phyloP scores from a whole-genome alignment of 2,888 invertebrate species.

The Acrobasis repandana region DNA sequence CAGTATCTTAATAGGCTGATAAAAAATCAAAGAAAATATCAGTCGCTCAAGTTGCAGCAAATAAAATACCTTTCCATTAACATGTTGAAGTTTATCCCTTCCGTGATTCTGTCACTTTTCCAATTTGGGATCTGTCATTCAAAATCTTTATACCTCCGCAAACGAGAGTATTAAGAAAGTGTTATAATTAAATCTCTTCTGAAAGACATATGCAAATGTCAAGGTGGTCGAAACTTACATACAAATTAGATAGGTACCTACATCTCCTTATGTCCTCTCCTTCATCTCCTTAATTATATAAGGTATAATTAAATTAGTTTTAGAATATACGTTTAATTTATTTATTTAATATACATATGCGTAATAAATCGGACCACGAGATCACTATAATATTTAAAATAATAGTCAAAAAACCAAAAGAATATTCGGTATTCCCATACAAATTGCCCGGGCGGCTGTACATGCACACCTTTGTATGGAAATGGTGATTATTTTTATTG shows the following conservation, averaged over 20 bases:
- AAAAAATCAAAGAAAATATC: not conserved
- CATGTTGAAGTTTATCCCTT: slow-evolving; percentile 18
- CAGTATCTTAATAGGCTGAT: not conserved
- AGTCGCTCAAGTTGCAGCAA: not conserved
- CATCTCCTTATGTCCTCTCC: not conserved
- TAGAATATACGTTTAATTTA: too few species aligned
- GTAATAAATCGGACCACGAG: too few species aligned
- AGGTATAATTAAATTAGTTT: too few species aligned
- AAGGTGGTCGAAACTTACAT: not conserved
- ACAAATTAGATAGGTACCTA: not conserved
- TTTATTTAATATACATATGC: too few species aligned
- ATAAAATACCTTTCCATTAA: slow-evolving; percentile 8
- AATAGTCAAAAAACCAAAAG: too few species aligned
- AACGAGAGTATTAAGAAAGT: slow-evolving; percentile 9
- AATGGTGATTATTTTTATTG: too few species aligned
- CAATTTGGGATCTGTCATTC: slow-evolving; percentile 20
- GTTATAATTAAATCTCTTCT: slow-evolving; percentile 13
- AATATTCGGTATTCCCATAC: too few species aligned
- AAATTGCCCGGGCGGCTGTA: too few species aligned
- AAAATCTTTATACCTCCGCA: slow-evolving; percentile 18
- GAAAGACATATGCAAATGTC: slow-evolving; percentile 1
- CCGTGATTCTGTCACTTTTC: slow-evolving; percentile 20
- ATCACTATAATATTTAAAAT: too few species aligned
- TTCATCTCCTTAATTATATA: too few species aligned
- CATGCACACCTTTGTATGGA: too few species aligned